Evolutionary conservation across 2,113 vertebrate genomes (phyloP).

Genomic region (Alligator mississippiensis): DNA sequence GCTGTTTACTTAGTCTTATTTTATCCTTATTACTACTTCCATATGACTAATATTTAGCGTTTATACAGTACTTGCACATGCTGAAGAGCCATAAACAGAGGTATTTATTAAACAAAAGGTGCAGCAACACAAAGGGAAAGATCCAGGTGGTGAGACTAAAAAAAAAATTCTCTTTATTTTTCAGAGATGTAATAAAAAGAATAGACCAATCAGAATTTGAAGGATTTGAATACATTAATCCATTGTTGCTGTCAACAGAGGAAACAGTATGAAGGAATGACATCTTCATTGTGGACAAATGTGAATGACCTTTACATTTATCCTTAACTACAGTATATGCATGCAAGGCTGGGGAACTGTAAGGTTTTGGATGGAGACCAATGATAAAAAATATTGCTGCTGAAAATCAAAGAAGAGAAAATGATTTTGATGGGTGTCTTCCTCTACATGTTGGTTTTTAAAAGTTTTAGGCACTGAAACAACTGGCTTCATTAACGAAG

Average conservation of each 20-base stretch:
- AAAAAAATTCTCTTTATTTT: neutral
- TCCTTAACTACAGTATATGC: slow-evolving; percentile 82
- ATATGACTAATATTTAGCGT: neutral
- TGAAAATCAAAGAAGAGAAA: slow-evolving; percentile 69
- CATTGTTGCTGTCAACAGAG: slow-evolving; percentile 92
- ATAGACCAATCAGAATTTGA: slow-evolving; percentile 99
- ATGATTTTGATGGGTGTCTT: slow-evolving; percentile 76
- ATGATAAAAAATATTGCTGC: slow-evolving; percentile 73
- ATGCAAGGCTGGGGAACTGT: slow-evolving; percentile 80
- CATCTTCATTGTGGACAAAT: slow-evolving; percentile 44
- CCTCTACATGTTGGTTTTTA: slow-evolving; percentile 68
- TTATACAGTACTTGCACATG: neutral
- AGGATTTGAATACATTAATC: slow-evolving; percentile 99
- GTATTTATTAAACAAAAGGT: neutral
- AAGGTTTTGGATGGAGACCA: slow-evolving; percentile 73
- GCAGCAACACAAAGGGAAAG: neutral
- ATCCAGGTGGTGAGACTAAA: neutral
- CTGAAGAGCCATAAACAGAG: neutral
- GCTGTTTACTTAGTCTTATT: neutral
- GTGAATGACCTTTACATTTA: slow-evolving; percentile 75
- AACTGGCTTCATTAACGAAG: slow-evolving; percentile 71
- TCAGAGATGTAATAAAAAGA: slow-evolving; percentile 96
- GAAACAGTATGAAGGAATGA: slow-evolving; percentile 91
- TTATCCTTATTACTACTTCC: neutral
- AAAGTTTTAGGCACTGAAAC: slow-evolving; percentile 66